These are phyloP conservation scores for Eulemur albifrons DNA, from an alignment of 2,797 vertebrate genomes.

Conservation along the genomic window DNA sequence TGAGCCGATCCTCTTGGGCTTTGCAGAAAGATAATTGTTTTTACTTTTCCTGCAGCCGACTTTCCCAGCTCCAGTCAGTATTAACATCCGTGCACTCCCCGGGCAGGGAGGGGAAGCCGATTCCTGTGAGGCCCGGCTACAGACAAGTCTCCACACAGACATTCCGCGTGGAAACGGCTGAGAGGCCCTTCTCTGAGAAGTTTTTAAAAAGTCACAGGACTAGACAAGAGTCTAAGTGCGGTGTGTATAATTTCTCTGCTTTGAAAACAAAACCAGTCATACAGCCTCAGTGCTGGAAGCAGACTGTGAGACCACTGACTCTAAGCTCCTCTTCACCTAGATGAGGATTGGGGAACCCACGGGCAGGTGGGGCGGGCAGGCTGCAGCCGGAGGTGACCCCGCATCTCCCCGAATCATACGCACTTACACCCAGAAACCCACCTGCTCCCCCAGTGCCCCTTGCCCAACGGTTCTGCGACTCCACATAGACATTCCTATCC, in stretches of 20 bases:
- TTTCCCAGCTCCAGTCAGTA: not conserved
- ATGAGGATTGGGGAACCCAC: not conserved
- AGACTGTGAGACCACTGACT: not conserved
- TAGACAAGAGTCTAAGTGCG: not conserved
- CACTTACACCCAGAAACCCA: not conserved
- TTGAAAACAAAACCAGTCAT: not conserved
- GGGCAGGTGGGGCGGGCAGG: not conserved
- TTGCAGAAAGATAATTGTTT: not conserved
- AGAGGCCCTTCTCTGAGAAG: not conserved
- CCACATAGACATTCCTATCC: not conserved
- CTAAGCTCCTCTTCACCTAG: not conserved
- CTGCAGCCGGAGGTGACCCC: not conserved
- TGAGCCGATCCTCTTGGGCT: not conserved
- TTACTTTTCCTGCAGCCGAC: not conserved
- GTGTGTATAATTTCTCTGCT: not conserved
- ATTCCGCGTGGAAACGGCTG: not conserved
- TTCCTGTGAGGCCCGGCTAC: not conserved
- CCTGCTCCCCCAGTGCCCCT: not conserved
- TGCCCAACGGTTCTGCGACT: not conserved
- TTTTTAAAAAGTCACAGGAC: not conserved
- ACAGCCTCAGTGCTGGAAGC: not conserved
- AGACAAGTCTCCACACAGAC: not conserved
- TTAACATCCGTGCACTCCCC: not conserved
- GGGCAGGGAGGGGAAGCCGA: not conserved
- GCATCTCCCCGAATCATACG: not conserved